Evolutionary conservation across 2,797 vertebrate species (phyloP), one percentile per base, ranked within the genome.

Genomic region (Pangasius sanitwongsei): DNA sequence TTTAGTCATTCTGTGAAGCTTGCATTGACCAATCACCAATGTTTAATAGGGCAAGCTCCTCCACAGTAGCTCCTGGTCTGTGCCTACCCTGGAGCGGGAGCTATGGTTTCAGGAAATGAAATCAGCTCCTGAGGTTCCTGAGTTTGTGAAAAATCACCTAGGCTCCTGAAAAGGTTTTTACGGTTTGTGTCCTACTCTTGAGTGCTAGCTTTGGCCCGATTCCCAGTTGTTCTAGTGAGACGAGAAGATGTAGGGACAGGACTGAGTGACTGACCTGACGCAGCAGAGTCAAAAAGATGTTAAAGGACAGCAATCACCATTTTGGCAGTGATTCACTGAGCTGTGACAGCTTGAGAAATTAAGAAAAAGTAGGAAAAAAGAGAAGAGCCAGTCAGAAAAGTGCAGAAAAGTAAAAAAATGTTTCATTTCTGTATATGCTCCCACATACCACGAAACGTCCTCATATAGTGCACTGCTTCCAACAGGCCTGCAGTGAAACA

Each of bases 31-130:
- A 53, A 3, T 78, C 48, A 53, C 3, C 6, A 78, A 78, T 50
- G 12, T 78, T 53, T 53, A 53, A 50, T 78, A 75, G 3, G 2
- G 13, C 28, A 31, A 16, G 15, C 31, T 80, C n/a, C 7, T 81
- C 9, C 9, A 59, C 55, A 81, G 53, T 23, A 81, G 53, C 78
- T 59, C 31, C 8, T 57, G 20, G 31, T 23, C 31, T 25, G 9
- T 80, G 4, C 20, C 31, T 0, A 37, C 50, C 16, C n/a, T 80
- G n/a, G 9, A 59, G 34, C 31, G 25, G 31, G 0, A 41, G 3
- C 53, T n/a, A 55, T 80, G 18, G 53, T 57, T 80, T 55, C 53
- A 81, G 78, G 53, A 81, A 81, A 81, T 81, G 75, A 16, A n/a
- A 78, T 78, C 28, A 34, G 53, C 18, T 80, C 6, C 50, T 80